These are phyloP conservation scores for Lindbergichthys nudifrons DNA, from an alignment of 2,797 vertebrate species.

Conservation along the genomic window DNA sequence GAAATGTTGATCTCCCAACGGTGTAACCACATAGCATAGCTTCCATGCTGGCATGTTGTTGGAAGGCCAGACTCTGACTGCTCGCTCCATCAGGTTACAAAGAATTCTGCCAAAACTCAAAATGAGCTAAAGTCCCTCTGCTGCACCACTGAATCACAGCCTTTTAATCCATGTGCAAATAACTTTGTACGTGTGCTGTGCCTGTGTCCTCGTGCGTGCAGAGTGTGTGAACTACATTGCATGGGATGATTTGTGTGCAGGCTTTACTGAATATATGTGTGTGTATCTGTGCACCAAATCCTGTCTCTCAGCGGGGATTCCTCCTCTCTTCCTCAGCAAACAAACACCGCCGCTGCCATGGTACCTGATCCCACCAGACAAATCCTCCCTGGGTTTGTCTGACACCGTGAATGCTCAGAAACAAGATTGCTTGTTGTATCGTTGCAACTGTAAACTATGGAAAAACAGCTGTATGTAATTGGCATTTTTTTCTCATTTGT, in stretches of 20 bases:
- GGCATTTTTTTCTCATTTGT: not conserved
- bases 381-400: conserved; percentile 41
- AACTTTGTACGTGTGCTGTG: not conserved
- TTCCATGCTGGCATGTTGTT: conserved; percentile 21
- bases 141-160: conserved; percentile 15
- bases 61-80: conserved; percentile 34
- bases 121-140: conserved; percentile 25
- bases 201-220: not conserved
- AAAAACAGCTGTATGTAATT: not conserved
- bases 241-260: conserved; percentile 14
- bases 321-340: conserved; percentile 62
- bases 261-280: conserved; percentile 14
- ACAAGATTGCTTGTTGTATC: not conserved
- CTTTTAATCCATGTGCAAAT: conserved; percentile 8
- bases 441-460: conserved; percentile 5
- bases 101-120: conserved; percentile 45
- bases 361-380: conserved; percentile 41
- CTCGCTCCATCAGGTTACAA: conserved; percentile 47
- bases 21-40: conserved; percentile 16
- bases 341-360: conserved; percentile 55
- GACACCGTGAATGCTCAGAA: conserved; percentile 37
- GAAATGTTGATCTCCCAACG: not conserved
- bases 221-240: not conserved
- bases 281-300: conserved; percentile 34
- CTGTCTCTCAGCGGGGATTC: conserved; percentile 52